Evolutionary conservation across 2,888 invertebrate genomes (phyloP).

Genomic region (Philhelius pedissequus): DNA sequence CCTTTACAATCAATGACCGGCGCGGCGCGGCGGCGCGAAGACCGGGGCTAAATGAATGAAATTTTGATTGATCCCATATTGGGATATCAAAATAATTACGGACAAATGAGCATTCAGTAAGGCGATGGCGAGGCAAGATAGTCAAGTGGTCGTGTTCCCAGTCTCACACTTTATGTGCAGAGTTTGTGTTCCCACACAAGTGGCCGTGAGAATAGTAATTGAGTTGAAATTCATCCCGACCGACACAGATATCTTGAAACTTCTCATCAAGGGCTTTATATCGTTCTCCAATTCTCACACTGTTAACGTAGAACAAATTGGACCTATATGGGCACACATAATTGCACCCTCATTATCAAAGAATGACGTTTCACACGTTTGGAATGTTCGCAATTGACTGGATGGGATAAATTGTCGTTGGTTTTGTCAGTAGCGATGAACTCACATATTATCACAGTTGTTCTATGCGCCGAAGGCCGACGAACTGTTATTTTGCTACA

Average conservation of each 20-base stretch:
- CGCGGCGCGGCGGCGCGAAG: no score
- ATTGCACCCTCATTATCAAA: constrained; percentile 63
- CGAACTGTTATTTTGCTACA: constrained; percentile 13
- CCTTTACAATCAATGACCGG: neutral
- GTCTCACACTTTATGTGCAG: constrained; percentile 47
- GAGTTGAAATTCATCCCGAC: neutral
- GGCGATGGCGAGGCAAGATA: neutral
- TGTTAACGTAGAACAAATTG: constrained; percentile 38
- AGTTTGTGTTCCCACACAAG: constrained; percentile 28
- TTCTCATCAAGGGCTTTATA: constrained; percentile 24
- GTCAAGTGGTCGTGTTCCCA: constrained; percentile 45
- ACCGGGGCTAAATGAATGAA: constrained; percentile 34
- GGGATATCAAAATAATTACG: constrained; percentile 21
- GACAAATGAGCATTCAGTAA: neutral
- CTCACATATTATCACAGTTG: neutral
- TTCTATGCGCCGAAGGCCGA: no score
- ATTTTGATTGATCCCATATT: constrained; percentile 46
- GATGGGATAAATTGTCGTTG: neutral
- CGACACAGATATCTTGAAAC: neutral
- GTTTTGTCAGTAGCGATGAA: constrained; percentile 14
- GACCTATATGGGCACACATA: constrained; percentile 42
- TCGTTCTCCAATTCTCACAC: constrained; percentile 21
- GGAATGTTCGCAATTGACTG: neutral
- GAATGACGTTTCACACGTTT: constrained; percentile 61
- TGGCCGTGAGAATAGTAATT: constrained; percentile 46